Percentiles rank a stretch among this genome's conserved stretches.
These are phyloP conservation scores for Saccostrea echinata DNA, from an alignment of 1,140 invertebrate genomes.

Conservation along the genomic window DNA sequence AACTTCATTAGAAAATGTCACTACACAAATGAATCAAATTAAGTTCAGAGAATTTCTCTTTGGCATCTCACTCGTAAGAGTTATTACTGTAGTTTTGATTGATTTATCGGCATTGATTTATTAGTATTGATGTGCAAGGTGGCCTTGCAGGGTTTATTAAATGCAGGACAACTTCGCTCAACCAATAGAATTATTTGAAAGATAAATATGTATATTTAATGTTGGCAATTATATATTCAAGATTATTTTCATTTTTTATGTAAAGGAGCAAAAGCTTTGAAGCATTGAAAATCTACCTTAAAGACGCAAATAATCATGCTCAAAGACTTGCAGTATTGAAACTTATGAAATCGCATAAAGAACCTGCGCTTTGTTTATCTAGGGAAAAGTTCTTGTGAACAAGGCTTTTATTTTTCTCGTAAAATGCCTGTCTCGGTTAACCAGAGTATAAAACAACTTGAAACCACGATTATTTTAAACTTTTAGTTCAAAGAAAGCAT, in stretches of 20 bases:
- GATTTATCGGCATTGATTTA: too few relatives aligned
- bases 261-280: neutral
- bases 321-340: neutral
- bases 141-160: neutral
- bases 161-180: neutral
- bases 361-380: neutral
- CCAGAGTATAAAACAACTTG: neutral
- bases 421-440: neutral
- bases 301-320: slow-evolving; percentile 5
- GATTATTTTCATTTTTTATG: neutral
- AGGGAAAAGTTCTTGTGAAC: slow-evolving; percentile 13
- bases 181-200: neutral
- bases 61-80: too few relatives aligned
- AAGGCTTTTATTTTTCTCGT: neutral
- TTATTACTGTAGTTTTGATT: too few relatives aligned
- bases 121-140: neutral
- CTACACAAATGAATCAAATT: too few relatives aligned
- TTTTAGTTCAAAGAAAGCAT: neutral
- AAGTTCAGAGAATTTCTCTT: too few relatives aligned
- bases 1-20: too few relatives aligned
- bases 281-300: neutral
- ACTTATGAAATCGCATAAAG: neutral
- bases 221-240: neutral
- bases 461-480: neutral
- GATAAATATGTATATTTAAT: too few relatives aligned